Conservation (phyloP, 2,113 vertebrate genomes). For the Scomber scombrus region DNA sequence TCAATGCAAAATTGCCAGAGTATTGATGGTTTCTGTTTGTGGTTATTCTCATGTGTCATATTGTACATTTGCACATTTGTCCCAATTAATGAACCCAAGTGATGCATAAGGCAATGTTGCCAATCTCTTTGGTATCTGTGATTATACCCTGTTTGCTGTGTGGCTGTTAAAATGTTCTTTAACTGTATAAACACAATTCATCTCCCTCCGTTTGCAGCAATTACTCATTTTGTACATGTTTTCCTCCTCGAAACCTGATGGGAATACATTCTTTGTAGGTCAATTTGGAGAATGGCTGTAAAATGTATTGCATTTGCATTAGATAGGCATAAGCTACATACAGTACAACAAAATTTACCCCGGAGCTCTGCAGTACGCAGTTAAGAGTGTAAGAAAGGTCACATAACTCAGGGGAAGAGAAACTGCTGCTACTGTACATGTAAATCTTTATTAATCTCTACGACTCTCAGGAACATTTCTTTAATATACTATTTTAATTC, state of each 20-base stretch:
- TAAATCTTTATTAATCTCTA: slow-evolving; percentile 74
- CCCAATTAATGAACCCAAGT: slow-evolving; percentile 2
- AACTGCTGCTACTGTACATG: slow-evolving; percentile 38
- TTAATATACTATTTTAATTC: slow-evolving; percentile 48
- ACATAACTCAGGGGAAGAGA: slow-evolving; percentile 56
- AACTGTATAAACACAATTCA: slow-evolving; percentile 54
- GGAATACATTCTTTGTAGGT: slow-evolving; percentile 66
- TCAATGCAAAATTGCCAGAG: not conserved
- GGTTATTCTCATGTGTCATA: slow-evolving; percentile 30
- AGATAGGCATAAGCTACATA: slow-evolving; percentile 54
- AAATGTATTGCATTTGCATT: slow-evolving; percentile 70
- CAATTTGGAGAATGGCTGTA: slow-evolving; percentile 51
- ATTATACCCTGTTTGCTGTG: slow-evolving; percentile 52
- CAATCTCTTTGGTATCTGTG: slow-evolving; percentile 33
- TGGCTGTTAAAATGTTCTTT: slow-evolving; percentile 30
- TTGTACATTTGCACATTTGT: slow-evolving; percentile 24
- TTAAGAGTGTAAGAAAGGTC: slow-evolving; percentile 67
- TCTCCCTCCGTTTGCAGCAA: slow-evolving; percentile 54
- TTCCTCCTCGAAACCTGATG: slow-evolving; percentile 45
- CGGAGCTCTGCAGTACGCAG: slow-evolving; percentile 32
- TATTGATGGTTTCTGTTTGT: slow-evolving; percentile 29
- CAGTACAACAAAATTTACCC: slow-evolving; percentile 58
- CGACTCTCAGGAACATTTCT: slow-evolving; percentile 53
- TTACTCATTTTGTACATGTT: slow-evolving; percentile 59
- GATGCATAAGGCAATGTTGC: slow-evolving; percentile 18